These are phyloP conservation scores for Euzophera pinguis DNA, from an alignment of 2,888 invertebrate genomes.

Conservation along the genomic window DNA sequence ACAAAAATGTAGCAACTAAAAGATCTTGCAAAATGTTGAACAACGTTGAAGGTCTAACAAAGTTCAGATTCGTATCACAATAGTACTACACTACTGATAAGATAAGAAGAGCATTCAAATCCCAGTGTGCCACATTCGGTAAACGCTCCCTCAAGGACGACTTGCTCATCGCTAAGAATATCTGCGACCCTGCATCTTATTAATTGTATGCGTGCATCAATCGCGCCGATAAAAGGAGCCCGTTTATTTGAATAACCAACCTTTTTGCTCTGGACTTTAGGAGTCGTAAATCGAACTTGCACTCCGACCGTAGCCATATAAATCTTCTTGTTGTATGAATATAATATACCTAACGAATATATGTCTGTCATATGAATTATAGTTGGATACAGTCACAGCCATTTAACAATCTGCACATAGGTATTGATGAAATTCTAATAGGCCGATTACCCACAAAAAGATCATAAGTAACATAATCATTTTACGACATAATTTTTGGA, in stretches of 20 bases:
- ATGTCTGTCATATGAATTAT: too few species aligned
- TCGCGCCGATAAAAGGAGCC: background rate
- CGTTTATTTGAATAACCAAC: background rate
- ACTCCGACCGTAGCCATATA: too few species aligned
- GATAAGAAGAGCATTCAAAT: slow-evolving; percentile 16
- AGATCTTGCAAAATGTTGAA: background rate
- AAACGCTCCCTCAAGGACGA: slow-evolving; percentile 37
- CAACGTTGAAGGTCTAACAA: background rate
- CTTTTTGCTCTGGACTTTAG: background rate
- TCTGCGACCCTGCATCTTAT: background rate
- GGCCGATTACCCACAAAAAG: too few species aligned
- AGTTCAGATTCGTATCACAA: slow-evolving; percentile 1
- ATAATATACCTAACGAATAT: too few species aligned
- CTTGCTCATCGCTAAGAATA: slow-evolving; percentile 22
- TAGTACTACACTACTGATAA: slow-evolving; percentile 18
- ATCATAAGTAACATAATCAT: too few species aligned
- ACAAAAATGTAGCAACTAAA: background rate
- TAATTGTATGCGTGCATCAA: slow-evolving; percentile 11
- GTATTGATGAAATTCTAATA: too few species aligned
- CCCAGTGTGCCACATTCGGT: slow-evolving; percentile 30
- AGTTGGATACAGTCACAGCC: too few species aligned
- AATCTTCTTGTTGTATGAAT: too few species aligned
- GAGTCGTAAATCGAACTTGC: too few species aligned
- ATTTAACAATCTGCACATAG: too few species aligned
- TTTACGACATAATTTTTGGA: too few species aligned